Base-by-base conservation (phyloP, 2,888 invertebrate species). In the Neoascia interrupta region DNA sequence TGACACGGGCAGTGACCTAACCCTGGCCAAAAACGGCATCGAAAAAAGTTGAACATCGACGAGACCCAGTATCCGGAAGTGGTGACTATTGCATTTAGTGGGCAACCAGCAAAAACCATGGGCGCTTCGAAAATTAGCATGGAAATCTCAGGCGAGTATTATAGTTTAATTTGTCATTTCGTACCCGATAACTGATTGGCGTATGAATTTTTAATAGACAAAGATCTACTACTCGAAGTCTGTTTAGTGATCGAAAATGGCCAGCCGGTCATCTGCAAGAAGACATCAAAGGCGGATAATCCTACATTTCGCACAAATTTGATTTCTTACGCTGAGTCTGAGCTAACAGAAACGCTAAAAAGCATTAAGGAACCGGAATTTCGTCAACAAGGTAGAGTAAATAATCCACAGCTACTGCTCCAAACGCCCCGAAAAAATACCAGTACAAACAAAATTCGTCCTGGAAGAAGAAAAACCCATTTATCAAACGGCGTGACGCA, bases 321-420 rank as follows among this genome's bases (percentile, higher is more conserved):
- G 31, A 63, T 51, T 41, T 21, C 51, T 3, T 16, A 21, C 13
- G 37, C 19, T 13, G 39, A 61, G 19, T 49, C 39, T 18, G 49
- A 61, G 28, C 16, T 39, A 26, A 15, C 37, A 13, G 49, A 49
- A 11, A 26, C 26, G 13, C 39, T 61, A 11, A 49, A 39, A 47
- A 53, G 23, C 13, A 63, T 63, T 6, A n/a, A 26, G 41, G 36
- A 60, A 58, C 21, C n/a, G 18, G 15, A 41, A 19, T n/a, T n/a
- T n/a, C n/a, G n/a, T n/a, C n/a, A 3, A 13, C 0, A 8, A 60
- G 11, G 47, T 60, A 1, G 36, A 45, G 36, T 36, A 60, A 5
- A 61, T 28, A 16, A 61, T 61, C 28, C 45, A 15, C n/a, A 8
- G 49, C 26, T 69, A 76, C 88, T 87, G 70, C 81, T 88, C 0